Evolutionary conservation across 2,113 vertebrate genomes (phyloP).

Genomic region (Calyptomena viridis): DNA sequence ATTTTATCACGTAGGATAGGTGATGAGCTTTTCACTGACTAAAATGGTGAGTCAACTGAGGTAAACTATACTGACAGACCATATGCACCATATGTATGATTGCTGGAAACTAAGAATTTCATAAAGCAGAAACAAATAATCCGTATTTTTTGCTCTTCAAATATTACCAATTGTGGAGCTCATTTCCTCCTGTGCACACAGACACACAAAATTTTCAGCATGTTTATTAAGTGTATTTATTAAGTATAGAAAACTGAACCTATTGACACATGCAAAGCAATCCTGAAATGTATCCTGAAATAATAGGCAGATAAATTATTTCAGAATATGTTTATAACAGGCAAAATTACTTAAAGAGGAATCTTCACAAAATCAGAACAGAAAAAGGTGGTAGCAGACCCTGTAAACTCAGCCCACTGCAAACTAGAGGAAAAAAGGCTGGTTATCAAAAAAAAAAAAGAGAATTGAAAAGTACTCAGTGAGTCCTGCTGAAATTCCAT

Average conservation of each 20-base stretch:
- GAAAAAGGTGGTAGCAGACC: not conserved
- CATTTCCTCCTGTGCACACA: not conserved
- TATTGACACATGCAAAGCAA: not conserved
- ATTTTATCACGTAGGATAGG: not conserved
- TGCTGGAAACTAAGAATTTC: not conserved
- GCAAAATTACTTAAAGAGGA: not conserved
- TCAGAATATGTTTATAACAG: not conserved
- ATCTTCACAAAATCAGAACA: not conserved
- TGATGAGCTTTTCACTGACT: not conserved
- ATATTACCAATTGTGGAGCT: not conserved
- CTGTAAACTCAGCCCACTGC: not conserved
- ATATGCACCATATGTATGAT: not conserved
- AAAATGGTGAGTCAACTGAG: not conserved
- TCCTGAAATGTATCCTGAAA: no score
- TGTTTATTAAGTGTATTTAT: not conserved
- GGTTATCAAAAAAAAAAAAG: not conserved
- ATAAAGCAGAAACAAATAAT: not conserved
- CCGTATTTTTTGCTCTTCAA: not conserved
- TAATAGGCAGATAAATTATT: not conserved
- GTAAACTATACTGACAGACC: not conserved
- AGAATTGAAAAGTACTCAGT: not conserved
- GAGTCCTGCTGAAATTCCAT: not conserved
- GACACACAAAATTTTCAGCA: not conserved
- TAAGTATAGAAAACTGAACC: not conserved
- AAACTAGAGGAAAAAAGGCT: not conserved